Evolutionary conservation across 2,797 vertebrate species (phyloP), one percentile per base, ranked within the genome.

Genomic region (Nyctibius grandis): DNA sequence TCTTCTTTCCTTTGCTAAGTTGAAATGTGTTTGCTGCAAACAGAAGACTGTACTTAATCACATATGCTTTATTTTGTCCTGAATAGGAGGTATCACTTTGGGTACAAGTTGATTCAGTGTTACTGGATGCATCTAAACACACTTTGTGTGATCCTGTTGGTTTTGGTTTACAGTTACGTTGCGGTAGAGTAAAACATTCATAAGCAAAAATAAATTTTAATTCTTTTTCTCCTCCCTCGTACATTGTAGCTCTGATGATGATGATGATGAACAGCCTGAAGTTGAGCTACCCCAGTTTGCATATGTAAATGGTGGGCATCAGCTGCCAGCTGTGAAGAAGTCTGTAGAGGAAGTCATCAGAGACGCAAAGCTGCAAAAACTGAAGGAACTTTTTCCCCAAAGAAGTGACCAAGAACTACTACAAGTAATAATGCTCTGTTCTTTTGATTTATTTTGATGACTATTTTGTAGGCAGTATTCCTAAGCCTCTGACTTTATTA

Each of bases 301-400:
- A 8, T 47, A 38, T 38, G 90, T 84, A 70, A 97, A 96, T 72
- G 85, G 91, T 82, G 56, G 80, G 56, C 25, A 89, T 40, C 81
- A 93, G 59, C 79, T 81, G 2, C 54, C 88, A 50, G 25, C 60
- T 84, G 26, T 61, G 40, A 79, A 94, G 42, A 61, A 98, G 4
- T 15, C 12, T 12, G 94, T 91, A 29, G 92, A 97, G 21, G 96
- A 98, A 21, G 96, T 97, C 28, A 75, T 97, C 75, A 97, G 95
- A 95, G 96, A 96, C 25, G 86, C 92, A 25, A 99, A 98, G 93
- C 85, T 98, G 26, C 91, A 89, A 90, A 98, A 96, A 72, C 93
- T 99, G 56, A 95, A 97, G 91, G 98, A 99, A 73, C 97, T 98
- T 69, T 99, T 99, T 89, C 99, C 99, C 51, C 98, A 99, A 74